Base-by-base conservation (phyloP, 2,797 vertebrate genomes). In the Syngnathus rostellatus region DNA sequence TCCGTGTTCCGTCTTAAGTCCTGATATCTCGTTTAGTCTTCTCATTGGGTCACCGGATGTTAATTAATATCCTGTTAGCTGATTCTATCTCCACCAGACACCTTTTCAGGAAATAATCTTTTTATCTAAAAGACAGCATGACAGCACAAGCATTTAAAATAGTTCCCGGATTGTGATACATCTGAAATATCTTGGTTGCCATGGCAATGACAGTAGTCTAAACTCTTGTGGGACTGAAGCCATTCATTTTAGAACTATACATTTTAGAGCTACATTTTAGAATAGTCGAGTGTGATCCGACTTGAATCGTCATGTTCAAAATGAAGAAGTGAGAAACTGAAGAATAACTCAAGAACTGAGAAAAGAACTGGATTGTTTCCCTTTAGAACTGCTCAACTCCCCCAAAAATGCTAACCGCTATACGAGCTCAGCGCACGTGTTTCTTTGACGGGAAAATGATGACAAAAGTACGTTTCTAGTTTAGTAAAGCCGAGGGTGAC, bases 41-140 rank as follows among this genome's bases (percentile, higher is more conserved):
- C 57, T 23, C 53, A 51, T 64, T 2, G 14, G 75, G 76, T 83
- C 77, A 71, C 62, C 59, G 67, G 45, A 84, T 77, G 76, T 77
- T 80, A 82, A 87, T 85, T 81, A 69, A 80, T 79, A 79, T 82
- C 59, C n/a, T 46, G 67, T 72, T 68, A 65, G 53, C 19, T 43
- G 69, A 81, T 79, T 67, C 77, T 77, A 82, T 84, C 81, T 17
- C 37, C 46, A 23, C 48, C 25, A 39, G 62, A 63, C 59, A 63
- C 31, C 67, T 70, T 61, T 54, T 39, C 17, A 31, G 9, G 37
- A 14, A 63, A 50, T 12, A 59, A 16, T 41, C 45, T 21, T 25
- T 80, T 71, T 64, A 68, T 73, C 41, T 39, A 12, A 23, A 14
- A 54, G 50, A 51, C 19, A n/a, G 50, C n/a, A 8, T 55, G 53